Base-by-base conservation (phyloP, 2,888 invertebrate genomes). In the Miltochrista miniata region DNA sequence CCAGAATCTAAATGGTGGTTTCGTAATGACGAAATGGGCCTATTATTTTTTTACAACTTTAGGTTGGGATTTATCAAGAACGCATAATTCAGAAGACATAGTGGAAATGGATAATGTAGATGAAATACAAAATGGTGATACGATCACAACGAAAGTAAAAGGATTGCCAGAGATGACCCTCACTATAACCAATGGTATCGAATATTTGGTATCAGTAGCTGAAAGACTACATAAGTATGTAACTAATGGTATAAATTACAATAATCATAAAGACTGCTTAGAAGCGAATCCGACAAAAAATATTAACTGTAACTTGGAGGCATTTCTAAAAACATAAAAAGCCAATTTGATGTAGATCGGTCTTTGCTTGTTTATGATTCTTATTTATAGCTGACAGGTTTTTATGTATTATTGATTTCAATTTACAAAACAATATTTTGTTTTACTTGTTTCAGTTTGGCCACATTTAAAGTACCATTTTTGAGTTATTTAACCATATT, bases 221-320 rank as follows among this genome's bases (percentile, higher is more conserved):
- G 88, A 90, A 69, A 80, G 84, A 71, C 31, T 87, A 7, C 68
- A 75, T 30, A 89, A 90, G 90, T 90, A 64, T 81, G 83, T 77
- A 36, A 12, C 7, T 24, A 24, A 24, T 5, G 5, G 5, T 24
- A 4, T 24, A 5, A 4, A 24, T 24, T 4, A 2, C 2, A 4
- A 24, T 24, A 24, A 2, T 4, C 3, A 24, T 4, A 24, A 24
- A 24, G 2, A 4, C 18, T 24, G 18, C 18, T 24, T 24, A 24
- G 18, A 24, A 24, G 18, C 5, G 18, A 4, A 5, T 5, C 18
- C 5, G 2, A 2, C 18, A 24, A 24, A 24, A 24, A 24, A n/a
- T n/a, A n/a, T n/a, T n/a, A n/a, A n/a, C n/a, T n/a, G n/a, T n/a
- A n/a, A n/a, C n/a, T n/a, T n/a, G n/a, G n/a, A n/a, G n/a, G n/a